These are phyloP conservation scores for Tiliacea aurago DNA, from an alignment of 2,888 invertebrate species.

Conservation along the genomic window DNA sequence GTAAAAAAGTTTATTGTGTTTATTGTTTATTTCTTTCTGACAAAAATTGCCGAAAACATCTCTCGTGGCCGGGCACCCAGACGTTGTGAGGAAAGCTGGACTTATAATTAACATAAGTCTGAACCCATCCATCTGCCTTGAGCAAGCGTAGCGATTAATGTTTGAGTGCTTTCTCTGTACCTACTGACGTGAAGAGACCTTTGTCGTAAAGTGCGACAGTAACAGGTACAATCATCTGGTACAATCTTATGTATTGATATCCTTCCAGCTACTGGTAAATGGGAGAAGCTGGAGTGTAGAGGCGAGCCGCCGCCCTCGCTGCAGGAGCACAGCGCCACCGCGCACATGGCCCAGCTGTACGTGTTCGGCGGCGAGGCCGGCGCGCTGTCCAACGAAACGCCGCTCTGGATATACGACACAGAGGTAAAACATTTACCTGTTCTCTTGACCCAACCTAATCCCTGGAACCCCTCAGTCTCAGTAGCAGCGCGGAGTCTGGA, in stretches of 20 bases:
- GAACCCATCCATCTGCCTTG: too few relatives aligned
- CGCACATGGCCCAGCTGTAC: constrained; percentile 93
- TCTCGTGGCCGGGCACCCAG: too few relatives aligned
- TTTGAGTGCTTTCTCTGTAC: neutral
- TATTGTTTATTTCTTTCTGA: too few relatives aligned
- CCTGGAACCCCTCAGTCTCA: too few relatives aligned
- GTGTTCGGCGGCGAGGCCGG: constrained; percentile 97
- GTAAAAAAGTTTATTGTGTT: too few relatives aligned
- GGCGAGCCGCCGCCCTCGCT: constrained; percentile 94
- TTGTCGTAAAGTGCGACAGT: neutral
- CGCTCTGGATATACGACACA: constrained; percentile 96
- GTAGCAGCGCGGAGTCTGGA: neutral
- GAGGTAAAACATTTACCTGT: constrained; percentile 86
- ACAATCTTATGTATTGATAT: neutral
- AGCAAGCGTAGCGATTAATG: neutral
- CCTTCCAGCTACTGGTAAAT: constrained; percentile 92
- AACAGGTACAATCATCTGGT: neutral
- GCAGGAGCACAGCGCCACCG: constrained; percentile 96
- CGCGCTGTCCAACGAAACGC: constrained; percentile 94
- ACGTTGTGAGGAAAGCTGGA: neutral
- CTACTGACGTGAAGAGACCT: neutral
- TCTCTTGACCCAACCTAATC: neutral
- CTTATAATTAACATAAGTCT: neutral
- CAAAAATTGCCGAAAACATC: too few relatives aligned
- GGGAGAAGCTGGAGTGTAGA: constrained; percentile 93